phyloP scores from a whole-genome alignment of 2,888 invertebrate genomes.

The Nomada goodeniana region DNA sequence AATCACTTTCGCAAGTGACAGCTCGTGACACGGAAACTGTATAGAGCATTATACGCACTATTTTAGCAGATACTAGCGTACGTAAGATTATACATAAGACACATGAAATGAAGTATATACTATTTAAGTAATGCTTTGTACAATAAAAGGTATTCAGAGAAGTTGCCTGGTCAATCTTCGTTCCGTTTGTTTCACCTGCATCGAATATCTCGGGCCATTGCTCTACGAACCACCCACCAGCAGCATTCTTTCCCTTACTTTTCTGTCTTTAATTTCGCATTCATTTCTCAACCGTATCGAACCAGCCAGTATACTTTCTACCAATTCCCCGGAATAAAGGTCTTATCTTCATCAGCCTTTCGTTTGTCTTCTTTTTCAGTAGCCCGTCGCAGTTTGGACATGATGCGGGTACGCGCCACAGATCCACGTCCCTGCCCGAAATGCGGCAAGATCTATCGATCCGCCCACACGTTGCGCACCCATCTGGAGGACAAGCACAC shows the following conservation, averaged over 20 bases:
- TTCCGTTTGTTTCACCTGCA: slow-evolving; percentile 37
- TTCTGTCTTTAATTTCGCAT: background rate
- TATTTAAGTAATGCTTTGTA: slow-evolving; percentile 84
- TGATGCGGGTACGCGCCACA: slow-evolving; percentile 94
- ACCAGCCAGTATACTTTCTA: background rate
- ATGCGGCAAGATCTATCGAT: slow-evolving; percentile 96
- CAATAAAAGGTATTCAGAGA: slow-evolving; percentile 82
- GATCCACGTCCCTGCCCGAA: slow-evolving; percentile 97
- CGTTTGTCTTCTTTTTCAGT: slow-evolving; percentile 67
- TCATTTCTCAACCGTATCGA: slow-evolving; percentile 1
- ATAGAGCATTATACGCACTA: slow-evolving; percentile 79
- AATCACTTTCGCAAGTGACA: slow-evolving; percentile 71
- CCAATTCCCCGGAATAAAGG: background rate
- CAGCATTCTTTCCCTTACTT: background rate
- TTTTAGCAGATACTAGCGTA: slow-evolving; percentile 78
- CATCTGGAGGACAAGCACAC: slow-evolving; percentile 97
- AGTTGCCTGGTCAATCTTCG: slow-evolving; percentile 55
- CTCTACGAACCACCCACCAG: background rate
- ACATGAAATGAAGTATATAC: slow-evolving; percentile 77
- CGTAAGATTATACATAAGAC: slow-evolving; percentile 70
- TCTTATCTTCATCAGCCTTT: slow-evolving; percentile 41
- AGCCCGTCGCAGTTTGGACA: slow-evolving; percentile 91
- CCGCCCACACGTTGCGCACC: slow-evolving; percentile 95
- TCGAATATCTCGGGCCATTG: background rate
- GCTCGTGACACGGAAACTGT: slow-evolving; percentile 73